phyloP scores from a whole-genome alignment of 2,888 invertebrate species.

The Noctua fimbriata region DNA sequence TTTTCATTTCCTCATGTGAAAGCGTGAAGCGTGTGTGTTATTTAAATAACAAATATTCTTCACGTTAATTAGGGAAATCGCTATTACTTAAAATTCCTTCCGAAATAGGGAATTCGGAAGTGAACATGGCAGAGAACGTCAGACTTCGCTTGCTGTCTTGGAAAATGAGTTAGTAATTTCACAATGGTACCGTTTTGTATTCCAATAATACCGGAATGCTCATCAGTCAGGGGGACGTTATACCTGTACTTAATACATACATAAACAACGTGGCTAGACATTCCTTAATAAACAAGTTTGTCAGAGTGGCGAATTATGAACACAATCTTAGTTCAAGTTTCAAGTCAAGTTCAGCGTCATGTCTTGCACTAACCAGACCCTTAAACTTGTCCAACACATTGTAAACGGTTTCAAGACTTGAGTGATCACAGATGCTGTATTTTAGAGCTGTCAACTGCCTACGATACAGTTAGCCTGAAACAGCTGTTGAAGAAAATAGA shows the following conservation, averaged over 20 bases:
- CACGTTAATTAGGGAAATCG: background rate
- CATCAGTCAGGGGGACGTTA: background rate
- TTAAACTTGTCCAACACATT: background rate
- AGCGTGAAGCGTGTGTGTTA: too few species aligned
- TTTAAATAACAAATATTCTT: background rate
- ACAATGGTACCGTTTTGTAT: background rate
- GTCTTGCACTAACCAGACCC: background rate
- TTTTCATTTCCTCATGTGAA: background rate
- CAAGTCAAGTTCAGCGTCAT: background rate
- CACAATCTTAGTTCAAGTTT: slow-evolving; percentile 1
- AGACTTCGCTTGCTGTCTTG: background rate
- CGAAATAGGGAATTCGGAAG: background rate
- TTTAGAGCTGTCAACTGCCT: background rate
- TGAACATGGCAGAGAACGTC: background rate
- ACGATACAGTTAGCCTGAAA: background rate
- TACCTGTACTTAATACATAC: background rate
- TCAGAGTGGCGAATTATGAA: background rate
- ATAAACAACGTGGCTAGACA: background rate
- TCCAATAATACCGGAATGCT: background rate
- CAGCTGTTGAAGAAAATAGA: background rate
- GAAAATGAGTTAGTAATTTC: background rate
- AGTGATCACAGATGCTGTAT: background rate
- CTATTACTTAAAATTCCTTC: background rate
- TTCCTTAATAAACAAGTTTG: background rate
- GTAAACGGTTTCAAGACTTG: background rate